Evolutionary conservation across 37 sponge, comb jelly and placozoan species (phyloP).

Genomic region (Oopsacas minuta): DNA sequence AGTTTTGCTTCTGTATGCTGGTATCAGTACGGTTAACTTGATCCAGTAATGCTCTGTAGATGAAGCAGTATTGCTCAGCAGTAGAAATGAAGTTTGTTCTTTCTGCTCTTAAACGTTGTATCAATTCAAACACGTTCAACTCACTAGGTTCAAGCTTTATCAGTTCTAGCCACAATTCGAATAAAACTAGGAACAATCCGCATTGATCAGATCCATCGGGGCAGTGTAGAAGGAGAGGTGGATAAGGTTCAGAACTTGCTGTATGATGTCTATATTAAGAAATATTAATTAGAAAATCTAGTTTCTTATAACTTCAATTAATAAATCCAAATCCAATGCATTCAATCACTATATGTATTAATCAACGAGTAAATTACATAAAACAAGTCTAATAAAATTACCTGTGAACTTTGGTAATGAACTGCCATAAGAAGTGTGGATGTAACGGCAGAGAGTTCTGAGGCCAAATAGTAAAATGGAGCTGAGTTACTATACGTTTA

Average conservation of each 20-base stretch:
- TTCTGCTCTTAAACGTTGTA: background rate
- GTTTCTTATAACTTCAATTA: too few relatives aligned
- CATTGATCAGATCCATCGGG: background rate
- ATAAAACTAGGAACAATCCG: background rate
- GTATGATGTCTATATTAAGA: background rate
- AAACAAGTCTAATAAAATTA: background rate
- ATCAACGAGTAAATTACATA: too few relatives aligned
- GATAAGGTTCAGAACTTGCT: background rate
- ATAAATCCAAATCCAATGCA: too few relatives aligned
- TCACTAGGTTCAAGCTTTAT: background rate
- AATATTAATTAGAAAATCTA: background rate
- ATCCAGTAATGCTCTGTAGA: background rate
- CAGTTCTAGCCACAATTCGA: background rate
- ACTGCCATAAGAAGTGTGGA: conserved; percentile 9
- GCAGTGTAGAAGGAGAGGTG: background rate
- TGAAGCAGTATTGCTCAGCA: background rate
- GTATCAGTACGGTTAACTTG: background rate
- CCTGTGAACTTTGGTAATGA: conserved; percentile 6
- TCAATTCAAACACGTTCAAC: background rate
- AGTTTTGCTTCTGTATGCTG: conserved; percentile 3
- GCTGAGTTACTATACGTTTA: background rate
- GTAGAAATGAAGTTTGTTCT: background rate
- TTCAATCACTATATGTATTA: too few relatives aligned
- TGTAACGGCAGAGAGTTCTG: background rate
- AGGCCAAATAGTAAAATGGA: background rate